phyloP scores from a whole-genome alignment of 2,113 vertebrate genomes.

The Aspiorhynchus laticeps region DNA sequence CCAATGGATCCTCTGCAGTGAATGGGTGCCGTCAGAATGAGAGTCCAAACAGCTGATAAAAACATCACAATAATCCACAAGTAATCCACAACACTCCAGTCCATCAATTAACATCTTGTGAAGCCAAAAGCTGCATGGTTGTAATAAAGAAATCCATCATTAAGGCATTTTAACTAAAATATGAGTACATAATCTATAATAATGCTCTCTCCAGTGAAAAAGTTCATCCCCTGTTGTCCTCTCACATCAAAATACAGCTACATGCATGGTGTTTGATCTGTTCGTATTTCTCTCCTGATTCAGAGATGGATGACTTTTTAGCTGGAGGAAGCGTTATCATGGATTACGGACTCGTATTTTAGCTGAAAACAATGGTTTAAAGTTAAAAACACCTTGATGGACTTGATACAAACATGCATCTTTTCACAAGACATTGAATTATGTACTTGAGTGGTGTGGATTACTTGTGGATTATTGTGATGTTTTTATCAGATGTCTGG shows the following conservation, averaged over 20 bases:
- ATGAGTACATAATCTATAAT: too few species aligned
- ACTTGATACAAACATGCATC: too few species aligned
- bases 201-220: too few species aligned
- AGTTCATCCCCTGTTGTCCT: not conserved
- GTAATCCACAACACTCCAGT: not conserved
- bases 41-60: not conserved
- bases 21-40: not conserved
- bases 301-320: not conserved
- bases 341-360: too few species aligned
- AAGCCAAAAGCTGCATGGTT: not conserved
- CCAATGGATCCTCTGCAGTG: not conserved
- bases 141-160: not conserved
- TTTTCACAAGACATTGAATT: not conserved
- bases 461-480: too few species aligned
- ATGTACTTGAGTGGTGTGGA: too few species aligned
- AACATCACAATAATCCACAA: not conserved
- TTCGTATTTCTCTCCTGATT: not conserved
- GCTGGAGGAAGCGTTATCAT: not conserved
- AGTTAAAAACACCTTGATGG: too few species aligned
- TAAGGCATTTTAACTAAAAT: not conserved
- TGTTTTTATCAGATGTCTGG: too few species aligned
- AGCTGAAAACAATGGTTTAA: too few species aligned
- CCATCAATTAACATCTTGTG: not conserved
- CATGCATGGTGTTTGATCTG: not conserved
- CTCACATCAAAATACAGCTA: not conserved